Percentiles rank a stretch among this genome's conserved stretches.
phyloP scores from a whole-genome alignment of 1,140 invertebrate genomes.

The Heliothis virescens region DNA sequence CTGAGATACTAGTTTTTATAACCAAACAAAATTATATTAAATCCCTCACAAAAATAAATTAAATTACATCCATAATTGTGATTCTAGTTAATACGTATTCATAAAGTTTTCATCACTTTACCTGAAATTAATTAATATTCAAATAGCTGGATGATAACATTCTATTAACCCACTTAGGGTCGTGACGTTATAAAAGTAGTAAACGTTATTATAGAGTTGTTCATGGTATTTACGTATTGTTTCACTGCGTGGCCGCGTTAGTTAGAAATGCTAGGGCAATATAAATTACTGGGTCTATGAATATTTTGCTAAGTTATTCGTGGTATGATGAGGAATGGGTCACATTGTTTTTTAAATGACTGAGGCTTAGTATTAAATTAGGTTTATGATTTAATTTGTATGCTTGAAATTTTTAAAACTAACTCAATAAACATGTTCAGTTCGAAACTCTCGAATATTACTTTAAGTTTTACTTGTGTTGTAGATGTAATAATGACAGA shows the following conservation, averaged over 20 bases:
- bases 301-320: not conserved
- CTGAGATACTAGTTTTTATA: not conserved
- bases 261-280: not conserved
- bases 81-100: conserved; percentile 2
- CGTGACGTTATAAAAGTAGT: conserved; percentile 24
- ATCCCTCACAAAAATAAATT: conserved; percentile 8
- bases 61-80: conserved; percentile 1
- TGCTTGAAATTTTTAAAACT: no score
- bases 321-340: not conserved
- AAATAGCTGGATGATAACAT: conserved; percentile 24
- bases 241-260: not conserved
- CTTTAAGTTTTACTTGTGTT: no score
- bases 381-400: no score
- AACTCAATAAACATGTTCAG: no score
- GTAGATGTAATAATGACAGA: no score
- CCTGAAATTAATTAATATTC: conserved; percentile 7
- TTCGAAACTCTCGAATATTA: no score
- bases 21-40: not conserved
- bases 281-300: not conserved
- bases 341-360: not conserved
- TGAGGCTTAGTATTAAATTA: no score
- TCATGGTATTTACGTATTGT: conserved; percentile 9
- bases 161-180: conserved; percentile 38
- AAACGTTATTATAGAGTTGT: conserved; percentile 22
- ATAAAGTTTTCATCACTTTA: conserved; percentile 33